Percentiles rank a stretch among this genome's conserved stretches.
phyloP scores from a whole-genome alignment of 2,113 vertebrate species.

The Australoheros scitulus region DNA sequence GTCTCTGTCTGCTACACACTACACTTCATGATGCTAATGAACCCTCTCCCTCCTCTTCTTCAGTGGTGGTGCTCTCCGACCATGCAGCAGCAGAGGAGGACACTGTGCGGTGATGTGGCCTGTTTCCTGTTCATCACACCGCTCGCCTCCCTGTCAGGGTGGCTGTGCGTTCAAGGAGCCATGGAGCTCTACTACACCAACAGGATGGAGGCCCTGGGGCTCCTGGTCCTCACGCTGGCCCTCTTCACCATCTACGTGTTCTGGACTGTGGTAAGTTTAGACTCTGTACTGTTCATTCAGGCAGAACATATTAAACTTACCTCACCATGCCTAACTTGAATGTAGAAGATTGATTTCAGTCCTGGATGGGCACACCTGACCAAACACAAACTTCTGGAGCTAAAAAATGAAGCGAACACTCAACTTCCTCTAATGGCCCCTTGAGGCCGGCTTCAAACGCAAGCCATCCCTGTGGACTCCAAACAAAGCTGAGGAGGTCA shows the following conservation, averaged over 20 bases:
- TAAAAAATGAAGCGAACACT: not conserved
- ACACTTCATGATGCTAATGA: not conserved
- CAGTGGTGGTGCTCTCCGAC: conserved; percentile 75
- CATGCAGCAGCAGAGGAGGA: conserved; percentile 71
- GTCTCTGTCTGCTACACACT: no score
- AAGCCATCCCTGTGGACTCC: not conserved
- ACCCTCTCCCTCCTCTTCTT: not conserved
- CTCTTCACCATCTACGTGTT: conserved; percentile 78
- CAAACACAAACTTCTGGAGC: not conserved
- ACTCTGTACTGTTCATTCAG: not conserved
- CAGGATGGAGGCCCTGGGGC: conserved; percentile 70
- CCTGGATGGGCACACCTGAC: not conserved
- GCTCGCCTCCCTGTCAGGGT: conserved; percentile 75
- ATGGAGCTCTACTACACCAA: conserved; percentile 75
- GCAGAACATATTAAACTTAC: not conserved
- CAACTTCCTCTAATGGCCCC: not conserved
- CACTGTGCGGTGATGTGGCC: conserved; percentile 67
- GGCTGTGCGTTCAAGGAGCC: conserved; percentile 79
- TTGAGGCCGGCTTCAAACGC: not conserved
- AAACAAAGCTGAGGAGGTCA: no score
- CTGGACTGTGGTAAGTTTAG: conserved; percentile 72
- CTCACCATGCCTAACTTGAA: not conserved
- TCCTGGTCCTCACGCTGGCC: conserved; percentile 72
- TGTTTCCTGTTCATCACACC: conserved; percentile 81
- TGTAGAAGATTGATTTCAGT: not conserved